phyloP scores from a whole-genome alignment of 2,113 vertebrate genomes.

The Hipposideros armiger region DNA sequence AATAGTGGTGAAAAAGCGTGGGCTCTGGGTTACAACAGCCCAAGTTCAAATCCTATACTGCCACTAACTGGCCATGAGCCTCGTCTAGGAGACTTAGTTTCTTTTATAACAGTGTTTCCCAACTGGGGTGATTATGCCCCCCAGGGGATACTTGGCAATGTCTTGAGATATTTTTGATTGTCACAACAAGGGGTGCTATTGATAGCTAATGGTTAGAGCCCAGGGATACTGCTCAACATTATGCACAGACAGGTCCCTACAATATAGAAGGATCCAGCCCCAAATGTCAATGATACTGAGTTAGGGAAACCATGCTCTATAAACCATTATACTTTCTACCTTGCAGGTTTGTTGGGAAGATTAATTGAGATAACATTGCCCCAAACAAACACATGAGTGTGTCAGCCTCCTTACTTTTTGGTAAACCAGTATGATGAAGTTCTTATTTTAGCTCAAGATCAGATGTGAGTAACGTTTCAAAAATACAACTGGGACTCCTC shows the following conservation, averaged over 20 bases:
- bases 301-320: neutral
- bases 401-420: neutral
- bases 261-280: neutral
- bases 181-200: neutral
- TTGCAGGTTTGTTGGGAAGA: neutral
- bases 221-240: neutral
- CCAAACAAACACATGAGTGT: neutral
- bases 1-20: neutral
- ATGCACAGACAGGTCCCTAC: neutral
- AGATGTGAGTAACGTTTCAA: neutral
- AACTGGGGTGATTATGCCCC: neutral
- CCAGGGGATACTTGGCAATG: neutral
- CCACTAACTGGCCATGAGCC: neutral
- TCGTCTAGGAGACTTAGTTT: neutral
- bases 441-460: neutral
- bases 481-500: neutral
- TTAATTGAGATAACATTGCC: neutral
- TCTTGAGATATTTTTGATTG: neutral
- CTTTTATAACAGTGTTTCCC: neutral
- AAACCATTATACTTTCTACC: neutral
- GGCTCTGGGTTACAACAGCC: neutral
- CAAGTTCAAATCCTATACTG: neutral
- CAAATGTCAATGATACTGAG: neutral
- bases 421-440: neutral
- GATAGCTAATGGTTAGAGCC: neutral